Percentiles rank a stretch among this genome's conserved stretches.
Conservation (phyloP, 35 echinoderm and acorn worm genomes). For the Heliocidaris tuberculata region DNA sequence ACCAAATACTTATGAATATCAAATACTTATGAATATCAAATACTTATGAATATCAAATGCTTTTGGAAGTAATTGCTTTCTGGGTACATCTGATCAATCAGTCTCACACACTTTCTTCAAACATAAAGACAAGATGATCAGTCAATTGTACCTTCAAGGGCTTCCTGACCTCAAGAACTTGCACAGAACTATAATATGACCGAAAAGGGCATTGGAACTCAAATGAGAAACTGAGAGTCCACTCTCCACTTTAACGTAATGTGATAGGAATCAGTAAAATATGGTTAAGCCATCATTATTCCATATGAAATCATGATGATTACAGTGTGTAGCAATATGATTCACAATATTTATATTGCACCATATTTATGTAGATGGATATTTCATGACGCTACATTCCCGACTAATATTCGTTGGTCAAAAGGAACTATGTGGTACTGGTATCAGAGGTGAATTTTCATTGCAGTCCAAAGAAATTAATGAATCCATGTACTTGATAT, state of each 20-base stretch:
- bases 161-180: too few relatives aligned
- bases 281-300: not conserved
- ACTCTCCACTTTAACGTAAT: not conserved
- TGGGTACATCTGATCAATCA: not conserved
- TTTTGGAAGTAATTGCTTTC: not conserved
- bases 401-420: too few relatives aligned
- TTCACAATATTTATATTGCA: too few relatives aligned
- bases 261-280: not conserved
- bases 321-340: too few relatives aligned
- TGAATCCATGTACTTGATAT: too few relatives aligned
- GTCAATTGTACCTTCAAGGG: not conserved
- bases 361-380: too few relatives aligned
- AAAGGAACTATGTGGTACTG: not conserved
- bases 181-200: too few relatives aligned
- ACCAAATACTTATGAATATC: not conserved
- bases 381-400: too few relatives aligned
- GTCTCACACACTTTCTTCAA: not conserved
- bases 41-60: not conserved
- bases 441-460: not conserved
- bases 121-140: not conserved
- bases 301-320: too few relatives aligned
- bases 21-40: not conserved
- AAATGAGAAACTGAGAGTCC: not conserved
- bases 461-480: too few relatives aligned
- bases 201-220: too few relatives aligned